Base-by-base conservation (phyloP, 2,888 invertebrate genomes). In the Thymelicus acteon region DNA sequence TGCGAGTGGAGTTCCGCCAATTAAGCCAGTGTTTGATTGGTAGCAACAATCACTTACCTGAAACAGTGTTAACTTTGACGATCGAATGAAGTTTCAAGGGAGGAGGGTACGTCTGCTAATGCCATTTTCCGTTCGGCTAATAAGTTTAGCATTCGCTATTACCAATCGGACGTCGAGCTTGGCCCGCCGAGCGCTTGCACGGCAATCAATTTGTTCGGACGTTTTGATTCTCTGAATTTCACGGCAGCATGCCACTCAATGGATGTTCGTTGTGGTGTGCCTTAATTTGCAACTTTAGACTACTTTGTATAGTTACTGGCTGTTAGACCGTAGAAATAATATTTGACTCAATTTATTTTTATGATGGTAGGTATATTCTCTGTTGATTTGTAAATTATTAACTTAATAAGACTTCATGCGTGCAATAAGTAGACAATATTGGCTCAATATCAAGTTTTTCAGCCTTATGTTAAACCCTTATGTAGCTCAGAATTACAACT, bases 81-180 rank as follows among this genome's bases (percentile, higher is more conserved):
- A 84, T 81, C 83, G 86, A 91, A 91, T 88, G 84, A 85, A 90
- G 87, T 89, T 90, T 87, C 86, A 89, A 88, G 82, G 84, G 78
- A 84, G 82, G 74, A 82, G 85, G 80, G 86, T 86, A 86, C 89
- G 88, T 86, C 84, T 86, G 88, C 84, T 93, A 92, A 93, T 91
- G 86, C 88, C 89, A 92, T 93, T 93, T 93, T 92, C 92, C 92
- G 91, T 91, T 91, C 88, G 87, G 86, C 88, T 93, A 93, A 93
- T 93, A 91, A 92, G 93, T 91, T 93, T 93, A 93, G 91, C 92
- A 90, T 90, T 86, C 88, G 85, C 91, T 92, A 93, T 93, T 93
- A 93, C 90, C 93, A 93, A 93, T 93, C 90, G 88, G 83, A 86
- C 84, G 88, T 84, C 84, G 86, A 85, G 88, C 84, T 86, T 82